A percentile compares a stretch with the other conserved stretches of the same genome.
Evolutionary conservation across 2,113 vertebrate species (phyloP).

Genomic region (Psittacula cyanocephala): DNA sequence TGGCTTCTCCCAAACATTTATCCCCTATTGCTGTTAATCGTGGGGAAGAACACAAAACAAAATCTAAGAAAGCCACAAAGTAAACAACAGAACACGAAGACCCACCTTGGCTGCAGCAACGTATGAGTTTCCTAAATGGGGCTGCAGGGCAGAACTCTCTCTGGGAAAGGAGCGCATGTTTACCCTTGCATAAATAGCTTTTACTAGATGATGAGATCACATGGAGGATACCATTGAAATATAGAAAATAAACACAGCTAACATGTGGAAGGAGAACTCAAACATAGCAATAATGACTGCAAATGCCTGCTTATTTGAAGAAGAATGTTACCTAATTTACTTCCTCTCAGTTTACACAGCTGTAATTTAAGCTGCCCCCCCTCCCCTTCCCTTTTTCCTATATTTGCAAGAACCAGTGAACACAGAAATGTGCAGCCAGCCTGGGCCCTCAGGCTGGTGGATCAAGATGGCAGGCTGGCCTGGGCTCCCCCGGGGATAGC

Average conservation of each 20-base stretch:
- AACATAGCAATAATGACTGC: not conserved
- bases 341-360: conserved; percentile 44
- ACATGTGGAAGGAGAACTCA: not conserved
- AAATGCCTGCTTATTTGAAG: not conserved
- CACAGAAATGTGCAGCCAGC: conserved; percentile 67
- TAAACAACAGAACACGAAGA: not conserved
- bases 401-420: conserved; percentile 60
- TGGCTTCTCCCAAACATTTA: not conserved
- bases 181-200: conserved; percentile 22
- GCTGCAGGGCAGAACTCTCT: not conserved
- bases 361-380: conserved; percentile 37
- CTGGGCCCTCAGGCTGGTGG: conserved; percentile 62
- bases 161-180: not conserved
- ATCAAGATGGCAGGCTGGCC: conserved; percentile 75
- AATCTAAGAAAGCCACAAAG: not conserved
- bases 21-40: not conserved
- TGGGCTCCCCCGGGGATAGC: conserved; percentile 61
- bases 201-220: not conserved
- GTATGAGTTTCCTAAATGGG: not conserved
- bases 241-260: not conserved
- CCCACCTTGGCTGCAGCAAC: not conserved
- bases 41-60: not conserved
- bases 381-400: not conserved
- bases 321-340: conserved; percentile 50
- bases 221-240: not conserved